Conservation (phyloP, 2,888 invertebrate genomes). For the Leptura quadrifasciata region DNA sequence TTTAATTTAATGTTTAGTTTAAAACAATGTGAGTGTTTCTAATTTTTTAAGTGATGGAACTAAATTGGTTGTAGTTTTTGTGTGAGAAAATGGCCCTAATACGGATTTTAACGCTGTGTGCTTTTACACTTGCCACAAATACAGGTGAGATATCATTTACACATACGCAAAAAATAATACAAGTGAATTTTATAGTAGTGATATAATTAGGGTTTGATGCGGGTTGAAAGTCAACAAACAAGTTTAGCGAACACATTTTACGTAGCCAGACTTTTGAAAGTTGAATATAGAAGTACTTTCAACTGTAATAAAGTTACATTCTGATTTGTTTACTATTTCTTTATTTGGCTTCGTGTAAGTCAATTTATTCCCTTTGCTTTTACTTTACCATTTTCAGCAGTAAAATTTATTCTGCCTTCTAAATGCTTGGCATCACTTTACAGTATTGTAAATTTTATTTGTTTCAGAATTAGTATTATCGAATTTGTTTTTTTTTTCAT, state of each 20-base stretch:
- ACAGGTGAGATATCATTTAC: slow-evolving; percentile 54
- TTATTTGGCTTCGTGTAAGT: slow-evolving; percentile 15
- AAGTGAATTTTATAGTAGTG: background rate
- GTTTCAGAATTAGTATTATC: too few relatives aligned
- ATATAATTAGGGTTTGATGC: background rate
- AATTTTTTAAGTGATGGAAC: slow-evolving; percentile 54
- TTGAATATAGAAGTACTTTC: slow-evolving; percentile 16
- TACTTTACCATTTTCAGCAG: background rate
- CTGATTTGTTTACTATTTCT: slow-evolving; percentile 33
- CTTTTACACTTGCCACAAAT: slow-evolving; percentile 53
- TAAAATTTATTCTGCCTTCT: background rate
- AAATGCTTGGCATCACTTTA: background rate
- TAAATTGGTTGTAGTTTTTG: slow-evolving; percentile 50
- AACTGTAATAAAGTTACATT: slow-evolving; percentile 26
- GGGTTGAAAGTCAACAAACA: slow-evolving; percentile 10
- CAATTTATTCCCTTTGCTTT: slow-evolving; percentile 25
- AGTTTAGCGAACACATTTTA: background rate
- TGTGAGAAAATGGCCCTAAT: slow-evolving; percentile 54
- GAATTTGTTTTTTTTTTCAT: too few relatives aligned
- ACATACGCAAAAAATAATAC: background rate
- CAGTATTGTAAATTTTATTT: too few relatives aligned
- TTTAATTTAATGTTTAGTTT: slow-evolving; percentile 41
- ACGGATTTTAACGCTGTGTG: slow-evolving; percentile 58
- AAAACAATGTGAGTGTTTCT: slow-evolving; percentile 58
- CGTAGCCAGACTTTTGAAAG: background rate